These are phyloP conservation scores for Halotydeus destructor DNA, from an alignment of 1,140 invertebrate genomes.

Conservation along the genomic window DNA sequence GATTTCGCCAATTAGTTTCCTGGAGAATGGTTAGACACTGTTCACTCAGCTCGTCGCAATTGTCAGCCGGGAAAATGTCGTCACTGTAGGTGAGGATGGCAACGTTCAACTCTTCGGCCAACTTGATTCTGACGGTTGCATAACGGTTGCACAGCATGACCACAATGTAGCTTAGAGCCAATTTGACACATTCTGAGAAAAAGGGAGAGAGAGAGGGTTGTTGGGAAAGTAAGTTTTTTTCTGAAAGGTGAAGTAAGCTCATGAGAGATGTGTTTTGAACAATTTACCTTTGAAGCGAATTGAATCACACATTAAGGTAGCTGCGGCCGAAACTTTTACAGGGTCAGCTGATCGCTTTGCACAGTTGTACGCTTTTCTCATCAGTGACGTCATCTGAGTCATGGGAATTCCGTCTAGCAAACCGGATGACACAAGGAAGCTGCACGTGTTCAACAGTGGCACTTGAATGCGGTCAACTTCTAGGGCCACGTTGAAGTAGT, in stretches of 20 bases:
- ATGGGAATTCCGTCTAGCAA: too few species aligned
- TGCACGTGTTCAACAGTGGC: not conserved
- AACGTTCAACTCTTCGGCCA: conserved; percentile 1
- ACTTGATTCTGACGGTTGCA: not conserved
- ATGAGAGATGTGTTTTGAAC: not conserved
- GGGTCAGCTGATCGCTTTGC: not conserved
- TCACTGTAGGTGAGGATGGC: not conserved
- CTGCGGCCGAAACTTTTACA: not conserved
- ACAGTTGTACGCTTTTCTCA: not conserved
- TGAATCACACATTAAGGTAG: not conserved
- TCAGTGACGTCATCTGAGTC: not conserved
- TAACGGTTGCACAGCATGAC: not conserved
- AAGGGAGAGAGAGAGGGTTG: too few species aligned
- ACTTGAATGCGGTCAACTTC: not conserved
- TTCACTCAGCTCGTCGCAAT: too few species aligned
- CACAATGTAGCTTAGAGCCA: not conserved
- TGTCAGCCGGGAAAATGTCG: not conserved
- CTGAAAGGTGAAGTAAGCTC: not conserved
- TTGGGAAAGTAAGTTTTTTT: not conserved
- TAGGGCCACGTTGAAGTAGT: too few species aligned
- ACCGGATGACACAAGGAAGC: not conserved
- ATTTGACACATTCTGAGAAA: conserved; percentile 1
- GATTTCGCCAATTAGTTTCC: not conserved
- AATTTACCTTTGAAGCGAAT: conserved; percentile 4
- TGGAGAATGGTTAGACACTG: not conserved